Conservation (phyloP, 1,140 invertebrate species). For the Pectinophora gossypiella region DNA sequence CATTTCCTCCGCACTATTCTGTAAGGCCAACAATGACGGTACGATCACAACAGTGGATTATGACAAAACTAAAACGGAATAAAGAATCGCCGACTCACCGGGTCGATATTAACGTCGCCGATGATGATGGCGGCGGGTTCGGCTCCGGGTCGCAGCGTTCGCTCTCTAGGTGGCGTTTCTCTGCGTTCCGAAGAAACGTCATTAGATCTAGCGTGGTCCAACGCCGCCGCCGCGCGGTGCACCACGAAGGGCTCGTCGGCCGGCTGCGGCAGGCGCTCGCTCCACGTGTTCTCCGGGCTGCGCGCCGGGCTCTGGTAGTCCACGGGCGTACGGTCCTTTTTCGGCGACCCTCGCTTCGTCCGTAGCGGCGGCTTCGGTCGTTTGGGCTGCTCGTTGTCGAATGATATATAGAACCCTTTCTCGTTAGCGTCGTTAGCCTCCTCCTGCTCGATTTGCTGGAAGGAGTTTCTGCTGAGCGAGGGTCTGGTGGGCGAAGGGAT, state of each 20-base stretch:
- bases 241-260: conserved; percentile 35
- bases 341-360: conserved; percentile 84
- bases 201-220: conserved; percentile 17
- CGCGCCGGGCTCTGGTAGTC: conserved; percentile 54
- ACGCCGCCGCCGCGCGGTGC: conserved; percentile 18
- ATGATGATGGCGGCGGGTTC: conserved; percentile 58
- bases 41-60: no score
- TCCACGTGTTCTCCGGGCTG: conserved; percentile 49
- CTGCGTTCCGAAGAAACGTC: conserved; percentile 33
- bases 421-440: conserved; percentile 77
- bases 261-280: conserved; percentile 13
- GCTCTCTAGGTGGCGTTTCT: conserved; percentile 31
- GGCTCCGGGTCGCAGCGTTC: conserved; percentile 24
- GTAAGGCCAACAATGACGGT: conserved; percentile 1
- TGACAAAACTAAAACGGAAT: no score
- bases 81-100: conserved; percentile 33
- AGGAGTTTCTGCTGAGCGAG: conserved; percentile 82
- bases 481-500: conserved; percentile 88
- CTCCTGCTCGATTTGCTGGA: conserved; percentile 77
- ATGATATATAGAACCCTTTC: conserved; percentile 96
- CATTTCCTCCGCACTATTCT: conserved; percentile 91
- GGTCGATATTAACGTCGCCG: conserved; percentile 55
- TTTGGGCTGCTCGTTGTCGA: conserved; percentile 91
- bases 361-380: conserved; percentile 91
- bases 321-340: conserved; percentile 78